Percentiles rank a stretch among this genome's conserved stretches.
These are phyloP conservation scores for Drosophila cognata DNA, from an alignment of 2,888 invertebrate species.

Conservation along the genomic window DNA sequence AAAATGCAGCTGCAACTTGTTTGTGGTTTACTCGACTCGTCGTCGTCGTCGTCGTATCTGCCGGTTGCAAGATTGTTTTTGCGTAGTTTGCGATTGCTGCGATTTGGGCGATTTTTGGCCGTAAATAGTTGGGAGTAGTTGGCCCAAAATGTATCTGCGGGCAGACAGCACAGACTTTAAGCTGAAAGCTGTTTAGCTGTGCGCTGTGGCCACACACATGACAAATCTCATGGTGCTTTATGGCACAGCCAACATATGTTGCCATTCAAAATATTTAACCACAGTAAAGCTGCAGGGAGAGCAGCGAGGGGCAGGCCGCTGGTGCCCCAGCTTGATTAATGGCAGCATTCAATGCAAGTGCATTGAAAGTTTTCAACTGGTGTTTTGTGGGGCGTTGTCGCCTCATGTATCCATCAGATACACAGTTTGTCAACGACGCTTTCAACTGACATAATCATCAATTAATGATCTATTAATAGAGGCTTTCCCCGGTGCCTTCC, in stretches of 20 bases:
- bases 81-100: conserved; percentile 61
- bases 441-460: conserved; percentile 83
- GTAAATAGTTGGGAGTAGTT: conserved; percentile 64
- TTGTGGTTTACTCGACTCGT: conserved; percentile 64
- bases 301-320: neutral
- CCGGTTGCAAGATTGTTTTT: conserved; percentile 65
- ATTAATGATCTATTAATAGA: conserved; percentile 82
- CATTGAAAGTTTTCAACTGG: conserved; percentile 53
- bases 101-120: conserved; percentile 47
- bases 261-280: conserved; percentile 83
- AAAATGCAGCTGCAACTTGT: conserved; percentile 71
- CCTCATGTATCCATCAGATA: conserved; percentile 70
- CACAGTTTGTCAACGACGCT: conserved; percentile 82
- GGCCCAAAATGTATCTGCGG: conserved; percentile 38
- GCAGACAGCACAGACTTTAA: neutral
- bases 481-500: conserved; percentile 33
- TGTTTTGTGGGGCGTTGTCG: conserved; percentile 19
- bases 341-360: conserved; percentile 74
- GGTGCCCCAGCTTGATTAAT: conserved; percentile 66
- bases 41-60: conserved; percentile 52
- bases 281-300: conserved; percentile 40
- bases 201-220: conserved; percentile 64
- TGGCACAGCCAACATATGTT: conserved; percentile 78
- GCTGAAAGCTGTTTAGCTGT: conserved; percentile 27
- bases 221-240: conserved; percentile 79